These are phyloP conservation scores for Spodoptera picta DNA, from an alignment of 2,888 invertebrate species.

Conservation along the genomic window DNA sequence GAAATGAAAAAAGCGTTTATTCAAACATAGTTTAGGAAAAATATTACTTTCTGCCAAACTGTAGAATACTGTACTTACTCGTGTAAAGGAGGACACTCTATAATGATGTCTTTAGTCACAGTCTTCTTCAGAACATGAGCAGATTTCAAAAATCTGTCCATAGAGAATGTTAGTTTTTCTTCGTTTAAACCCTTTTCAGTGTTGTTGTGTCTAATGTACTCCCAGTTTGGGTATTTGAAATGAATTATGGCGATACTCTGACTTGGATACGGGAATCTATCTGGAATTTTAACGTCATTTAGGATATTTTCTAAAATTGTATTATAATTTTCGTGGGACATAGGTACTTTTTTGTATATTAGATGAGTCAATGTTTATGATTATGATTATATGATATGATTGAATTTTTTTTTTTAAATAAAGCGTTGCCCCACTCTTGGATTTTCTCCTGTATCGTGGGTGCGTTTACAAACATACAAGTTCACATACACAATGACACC, in stretches of 20 bases:
- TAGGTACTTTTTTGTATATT: no score
- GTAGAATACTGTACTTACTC: conserved; percentile 23
- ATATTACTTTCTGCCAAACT: neutral
- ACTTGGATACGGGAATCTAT: conserved; percentile 33
- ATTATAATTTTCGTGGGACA: no score
- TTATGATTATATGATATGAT: no score
- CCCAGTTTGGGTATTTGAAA: conserved; percentile 28
- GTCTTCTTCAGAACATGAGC: conserved; percentile 6
- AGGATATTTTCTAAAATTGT: neutral
- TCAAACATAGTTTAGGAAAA: no score
- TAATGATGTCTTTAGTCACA: conserved; percentile 17
- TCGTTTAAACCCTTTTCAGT: conserved; percentile 23
- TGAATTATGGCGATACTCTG: conserved; percentile 28
- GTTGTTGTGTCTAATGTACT: conserved; percentile 15
- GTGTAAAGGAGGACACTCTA: conserved; percentile 4
- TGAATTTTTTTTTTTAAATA: no score
- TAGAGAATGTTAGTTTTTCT: conserved; percentile 23
- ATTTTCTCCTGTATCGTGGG: no score
- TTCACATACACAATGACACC: no score
- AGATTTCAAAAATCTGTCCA: conserved; percentile 21
- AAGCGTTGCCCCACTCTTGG: no score
- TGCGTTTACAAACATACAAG: no score
- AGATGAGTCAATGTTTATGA: no score
- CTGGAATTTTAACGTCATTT: conserved; percentile 13
- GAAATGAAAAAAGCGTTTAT: no score